These are phyloP conservation scores for Drosophila prosaltans DNA, from an alignment of 1,140 invertebrate genomes.

Conservation along the genomic window DNA sequence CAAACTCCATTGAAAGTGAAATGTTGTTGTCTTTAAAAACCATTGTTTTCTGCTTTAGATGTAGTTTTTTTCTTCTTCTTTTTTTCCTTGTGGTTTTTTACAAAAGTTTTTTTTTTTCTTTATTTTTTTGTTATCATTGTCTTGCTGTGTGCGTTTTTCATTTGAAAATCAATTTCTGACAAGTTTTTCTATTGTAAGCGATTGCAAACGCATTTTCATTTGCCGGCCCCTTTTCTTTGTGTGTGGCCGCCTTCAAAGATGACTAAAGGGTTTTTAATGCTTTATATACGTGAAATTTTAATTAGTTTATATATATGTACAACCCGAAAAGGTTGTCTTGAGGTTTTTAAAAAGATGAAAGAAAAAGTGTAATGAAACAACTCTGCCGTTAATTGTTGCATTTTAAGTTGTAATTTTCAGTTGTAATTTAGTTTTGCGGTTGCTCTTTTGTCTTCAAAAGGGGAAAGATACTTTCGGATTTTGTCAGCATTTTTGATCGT, in stretches of 20 bases:
- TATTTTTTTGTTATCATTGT: slow-evolving; percentile 51
- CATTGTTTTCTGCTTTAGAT: slow-evolving; percentile 36
- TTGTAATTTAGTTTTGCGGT: slow-evolving; percentile 64
- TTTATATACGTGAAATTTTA: slow-evolving; percentile 40
- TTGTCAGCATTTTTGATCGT: neutral
- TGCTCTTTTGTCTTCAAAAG: neutral
- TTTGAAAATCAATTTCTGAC: slow-evolving; percentile 70
- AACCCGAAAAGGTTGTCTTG: neutral
- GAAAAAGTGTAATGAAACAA: neutral
- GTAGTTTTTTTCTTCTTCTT: too few relatives aligned
- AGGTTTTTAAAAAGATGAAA: slow-evolving; percentile 31
- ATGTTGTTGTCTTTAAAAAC: slow-evolving; percentile 39
- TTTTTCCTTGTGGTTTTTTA: too few relatives aligned
- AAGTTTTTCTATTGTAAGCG: slow-evolving; percentile 62
- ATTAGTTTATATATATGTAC: slow-evolving; percentile 35
- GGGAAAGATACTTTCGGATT: slow-evolving; percentile 1
- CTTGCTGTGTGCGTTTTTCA: slow-evolving; percentile 43
- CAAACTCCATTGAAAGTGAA: slow-evolving; percentile 60
- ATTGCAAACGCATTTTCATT: slow-evolving; percentile 49
- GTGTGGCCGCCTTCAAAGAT: slow-evolving; percentile 43
- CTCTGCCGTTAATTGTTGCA: slow-evolving; percentile 38
- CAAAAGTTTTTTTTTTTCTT: neutral
- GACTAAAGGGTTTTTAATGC: slow-evolving; percentile 31
- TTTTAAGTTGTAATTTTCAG: slow-evolving; percentile 52
- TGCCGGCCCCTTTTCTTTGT: slow-evolving; percentile 15